A percentile compares a stretch with the other conserved stretches of the same genome.
phyloP scores from a whole-genome alignment of 2,888 invertebrate species.

The Dusona sp. region DNA sequence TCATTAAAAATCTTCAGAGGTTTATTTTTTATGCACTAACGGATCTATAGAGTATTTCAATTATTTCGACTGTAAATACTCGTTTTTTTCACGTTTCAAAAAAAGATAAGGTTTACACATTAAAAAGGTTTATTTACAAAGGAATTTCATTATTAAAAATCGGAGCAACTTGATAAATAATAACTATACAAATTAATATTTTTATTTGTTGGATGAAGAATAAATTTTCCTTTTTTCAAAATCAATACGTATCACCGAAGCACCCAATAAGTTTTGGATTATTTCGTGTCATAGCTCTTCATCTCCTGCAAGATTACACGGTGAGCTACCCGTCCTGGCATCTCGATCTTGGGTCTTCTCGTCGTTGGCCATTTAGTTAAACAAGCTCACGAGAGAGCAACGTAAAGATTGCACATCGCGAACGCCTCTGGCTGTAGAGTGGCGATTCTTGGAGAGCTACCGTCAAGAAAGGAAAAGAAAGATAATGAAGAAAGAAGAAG shows the following conservation, averaged over 20 bases:
- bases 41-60: slow-evolving; percentile 28
- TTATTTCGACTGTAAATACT: slow-evolving; percentile 19
- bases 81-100: neutral
- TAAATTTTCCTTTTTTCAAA: neutral
- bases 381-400: slow-evolving; percentile 35
- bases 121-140: neutral
- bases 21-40: slow-evolving; percentile 22
- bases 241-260: neutral
- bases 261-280: neutral
- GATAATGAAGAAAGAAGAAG: slow-evolving; percentile 7
- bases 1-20: slow-evolving; percentile 53
- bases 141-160: neutral
- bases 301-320: neutral
- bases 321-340: slow-evolving; percentile 9
- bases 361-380: slow-evolving; percentile 45
- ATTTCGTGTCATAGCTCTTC: neutral
- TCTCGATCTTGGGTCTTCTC: slow-evolving; percentile 15
- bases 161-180: neutral
- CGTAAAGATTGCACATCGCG: slow-evolving; percentile 36
- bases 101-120: neutral
- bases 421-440: slow-evolving; percentile 11
- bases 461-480: slow-evolving; percentile 9
- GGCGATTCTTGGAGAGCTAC: slow-evolving; percentile 15
- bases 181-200: neutral
- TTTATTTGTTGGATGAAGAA: neutral